These are phyloP conservation scores for Agrochola circellaris DNA, from an alignment of 2,888 invertebrate species.

Conservation along the genomic window DNA sequence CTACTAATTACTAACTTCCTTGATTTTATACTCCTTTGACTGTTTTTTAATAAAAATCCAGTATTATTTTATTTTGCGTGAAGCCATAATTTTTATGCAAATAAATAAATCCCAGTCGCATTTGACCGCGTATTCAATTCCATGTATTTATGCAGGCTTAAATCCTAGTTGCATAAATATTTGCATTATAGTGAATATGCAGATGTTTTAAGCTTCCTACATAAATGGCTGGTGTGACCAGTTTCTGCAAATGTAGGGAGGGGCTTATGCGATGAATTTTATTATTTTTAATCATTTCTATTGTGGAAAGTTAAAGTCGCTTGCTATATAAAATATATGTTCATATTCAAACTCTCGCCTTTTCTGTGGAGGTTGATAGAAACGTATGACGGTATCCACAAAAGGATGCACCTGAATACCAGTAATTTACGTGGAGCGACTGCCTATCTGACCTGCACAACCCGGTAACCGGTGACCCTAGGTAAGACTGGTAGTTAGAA, in stretches of 20 bases:
- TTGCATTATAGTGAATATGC: conserved; percentile 57
- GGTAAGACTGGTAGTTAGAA: too few relatives aligned
- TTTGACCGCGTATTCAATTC: conserved; percentile 32
- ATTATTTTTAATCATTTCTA: neutral
- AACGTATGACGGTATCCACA: too few relatives aligned
- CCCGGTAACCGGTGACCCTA: too few relatives aligned
- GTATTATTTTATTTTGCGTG: neutral
- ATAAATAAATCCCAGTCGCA: conserved; percentile 25
- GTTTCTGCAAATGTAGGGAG: conserved; percentile 18
- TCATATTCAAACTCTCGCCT: too few relatives aligned
- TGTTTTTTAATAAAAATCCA: conserved; percentile 3
- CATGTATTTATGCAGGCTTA: conserved; percentile 38
- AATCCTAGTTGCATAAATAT: conserved; percentile 58
- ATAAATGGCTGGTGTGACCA: conserved; percentile 13
- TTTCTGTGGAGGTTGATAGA: too few relatives aligned
- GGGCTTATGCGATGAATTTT: conserved; percentile 12
- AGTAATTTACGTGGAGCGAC: too few relatives aligned
- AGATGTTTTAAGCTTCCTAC: conserved; percentile 44
- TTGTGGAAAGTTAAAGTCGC: neutral
- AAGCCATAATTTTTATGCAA: conserved; percentile 32
- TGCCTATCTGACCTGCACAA: too few relatives aligned
- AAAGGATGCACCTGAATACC: too few relatives aligned
- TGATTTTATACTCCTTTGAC: neutral
- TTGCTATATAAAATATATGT: too few relatives aligned
- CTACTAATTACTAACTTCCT: too few relatives aligned